Conservation (phyloP, 2,113 vertebrate species). For the Calypte anna region DNA sequence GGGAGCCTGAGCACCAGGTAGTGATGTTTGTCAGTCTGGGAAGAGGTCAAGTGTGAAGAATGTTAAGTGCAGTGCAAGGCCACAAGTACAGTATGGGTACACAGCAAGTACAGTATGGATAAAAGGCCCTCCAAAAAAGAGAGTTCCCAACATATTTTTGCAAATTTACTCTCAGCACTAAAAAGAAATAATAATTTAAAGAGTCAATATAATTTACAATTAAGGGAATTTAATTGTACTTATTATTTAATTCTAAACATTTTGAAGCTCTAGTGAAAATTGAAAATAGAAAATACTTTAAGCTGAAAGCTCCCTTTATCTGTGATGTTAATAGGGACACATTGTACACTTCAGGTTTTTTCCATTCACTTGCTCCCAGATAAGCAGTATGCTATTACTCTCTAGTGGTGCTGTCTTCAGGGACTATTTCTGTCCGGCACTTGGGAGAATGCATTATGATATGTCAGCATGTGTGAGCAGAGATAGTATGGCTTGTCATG, state of each 20-base stretch:
- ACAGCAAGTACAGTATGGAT: not conserved
- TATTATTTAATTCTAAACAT: not conserved
- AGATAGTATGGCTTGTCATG: slow-evolving; percentile 85
- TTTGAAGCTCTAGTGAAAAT: not conserved
- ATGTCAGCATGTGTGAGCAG: slow-evolving; percentile 82
- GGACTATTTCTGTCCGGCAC: slow-evolving; percentile 80
- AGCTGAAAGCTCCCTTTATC: slow-evolving; percentile 57
- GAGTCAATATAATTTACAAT: not conserved
- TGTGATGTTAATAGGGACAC: slow-evolving; percentile 60
- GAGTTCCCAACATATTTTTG: not conserved
- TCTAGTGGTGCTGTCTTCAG: slow-evolving; percentile 76
- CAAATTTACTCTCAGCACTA: not conserved
- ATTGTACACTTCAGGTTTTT: slow-evolving; percentile 71
- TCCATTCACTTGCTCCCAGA: slow-evolving; percentile 80
- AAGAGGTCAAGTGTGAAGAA: slow-evolving; percentile 14
- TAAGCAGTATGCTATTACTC: slow-evolving; percentile 79
- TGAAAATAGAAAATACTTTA: slow-evolving; percentile 59
- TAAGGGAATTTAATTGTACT: not conserved
- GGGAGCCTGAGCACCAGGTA: not conserved
- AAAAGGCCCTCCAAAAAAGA: not conserved
- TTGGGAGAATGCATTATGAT: slow-evolving; percentile 82
- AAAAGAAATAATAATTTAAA: not conserved
- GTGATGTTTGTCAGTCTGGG: not conserved
- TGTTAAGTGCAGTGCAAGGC: slow-evolving; percentile 9
- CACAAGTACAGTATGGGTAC: not conserved